Conservation (phyloP, 2,113 vertebrate genomes). For the Upupa epops region DNA sequence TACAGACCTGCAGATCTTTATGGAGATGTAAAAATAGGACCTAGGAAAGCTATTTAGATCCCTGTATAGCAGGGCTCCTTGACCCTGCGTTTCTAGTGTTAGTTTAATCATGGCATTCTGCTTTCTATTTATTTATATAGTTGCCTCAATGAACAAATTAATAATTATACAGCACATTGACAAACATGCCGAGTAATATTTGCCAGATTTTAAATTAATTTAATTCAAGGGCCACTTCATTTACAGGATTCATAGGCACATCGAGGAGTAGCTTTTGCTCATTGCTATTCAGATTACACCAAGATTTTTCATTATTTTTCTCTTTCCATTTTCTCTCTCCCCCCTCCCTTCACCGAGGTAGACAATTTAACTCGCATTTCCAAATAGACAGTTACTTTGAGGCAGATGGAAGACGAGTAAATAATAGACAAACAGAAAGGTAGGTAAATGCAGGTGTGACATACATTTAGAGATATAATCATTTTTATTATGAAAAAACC, state of each 20-base stretch:
- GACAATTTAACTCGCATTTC: constrained; percentile 71
- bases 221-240: constrained; percentile 87
- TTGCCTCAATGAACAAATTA: constrained; percentile 85
- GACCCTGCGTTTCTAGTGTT: constrained; percentile 82
- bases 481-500: constrained; percentile 67
- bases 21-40: constrained; percentile 79
- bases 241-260: constrained; percentile 80
- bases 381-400: constrained; percentile 73
- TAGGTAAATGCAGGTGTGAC: constrained; percentile 62
- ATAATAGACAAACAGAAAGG: constrained; percentile 74
- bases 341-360: constrained; percentile 56
- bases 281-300: constrained; percentile 76
- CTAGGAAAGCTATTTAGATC: constrained; percentile 80
- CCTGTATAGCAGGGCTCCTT: constrained; percentile 71
- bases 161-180: constrained; percentile 87
- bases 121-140: constrained; percentile 86
- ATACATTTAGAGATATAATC: constrained; percentile 70
- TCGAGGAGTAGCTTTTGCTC: constrained; percentile 76
- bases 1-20: constrained; percentile 72
- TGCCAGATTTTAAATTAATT: constrained; percentile 87
- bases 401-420: constrained; percentile 72
- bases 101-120: constrained; percentile 82
- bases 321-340: constrained; percentile 62
- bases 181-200: constrained; percentile 84
- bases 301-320: constrained; percentile 73